Conservation (phyloP, 2,113 vertebrate species). For the Urocitellus parryii region DNA sequence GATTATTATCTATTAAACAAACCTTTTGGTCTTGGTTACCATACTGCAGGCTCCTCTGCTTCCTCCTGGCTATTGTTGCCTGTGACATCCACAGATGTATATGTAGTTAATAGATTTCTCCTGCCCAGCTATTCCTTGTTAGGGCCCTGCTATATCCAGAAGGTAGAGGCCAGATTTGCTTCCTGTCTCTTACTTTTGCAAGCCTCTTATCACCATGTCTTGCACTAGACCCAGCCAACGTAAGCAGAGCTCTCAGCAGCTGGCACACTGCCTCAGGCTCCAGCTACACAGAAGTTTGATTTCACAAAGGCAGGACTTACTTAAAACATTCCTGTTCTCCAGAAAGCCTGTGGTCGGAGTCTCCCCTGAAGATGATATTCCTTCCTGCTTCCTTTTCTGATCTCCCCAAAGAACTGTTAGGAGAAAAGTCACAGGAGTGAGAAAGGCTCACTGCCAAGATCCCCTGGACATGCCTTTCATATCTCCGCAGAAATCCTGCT, state of each 20-base stretch:
- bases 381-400: slow-evolving; percentile 16
- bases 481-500: slow-evolving; percentile 46
- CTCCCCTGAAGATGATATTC: background rate
- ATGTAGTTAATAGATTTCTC: background rate
- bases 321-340: slow-evolving; percentile 46
- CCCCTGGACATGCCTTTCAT: background rate
- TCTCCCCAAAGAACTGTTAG: background rate
- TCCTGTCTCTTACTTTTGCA: slow-evolving; percentile 26
- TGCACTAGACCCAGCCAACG: background rate
- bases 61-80: background rate
- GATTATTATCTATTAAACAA: background rate
- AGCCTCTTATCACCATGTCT: background rate
- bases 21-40: background rate
- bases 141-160: background rate
- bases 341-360: background rate
- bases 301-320: background rate
- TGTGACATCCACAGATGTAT: background rate
- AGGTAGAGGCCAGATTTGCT: background rate
- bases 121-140: background rate
- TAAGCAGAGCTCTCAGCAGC: slow-evolving; percentile 6
- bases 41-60: background rate
- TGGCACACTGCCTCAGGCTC: background rate
- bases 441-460: slow-evolving; percentile 37
- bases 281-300: slow-evolving; percentile 34
- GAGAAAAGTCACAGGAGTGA: slow-evolving; percentile 11